Evolutionary conservation across 2,113 vertebrate species (phyloP).

Genomic region (Sebastes fasciatus): DNA sequence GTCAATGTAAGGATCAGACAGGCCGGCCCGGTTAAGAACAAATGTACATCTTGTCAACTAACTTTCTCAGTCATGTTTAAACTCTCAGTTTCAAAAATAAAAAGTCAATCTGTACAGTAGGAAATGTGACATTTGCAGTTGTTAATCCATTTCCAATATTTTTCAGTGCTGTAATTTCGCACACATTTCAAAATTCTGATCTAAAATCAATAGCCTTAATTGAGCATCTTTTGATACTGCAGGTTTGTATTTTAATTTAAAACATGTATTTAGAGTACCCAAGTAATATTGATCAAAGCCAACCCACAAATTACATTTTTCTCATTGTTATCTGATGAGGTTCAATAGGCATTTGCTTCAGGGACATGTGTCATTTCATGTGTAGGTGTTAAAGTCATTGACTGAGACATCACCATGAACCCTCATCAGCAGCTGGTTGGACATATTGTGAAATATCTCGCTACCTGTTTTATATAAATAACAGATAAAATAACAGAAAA

Average conservation of each 20-base stretch:
- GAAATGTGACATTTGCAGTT: background rate
- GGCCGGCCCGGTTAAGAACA: background rate
- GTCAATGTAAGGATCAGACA: too few species aligned
- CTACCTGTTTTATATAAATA: background rate
- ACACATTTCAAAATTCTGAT: background rate
- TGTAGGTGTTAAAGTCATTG: background rate
- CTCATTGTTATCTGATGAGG: background rate
- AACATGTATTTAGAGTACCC: background rate
- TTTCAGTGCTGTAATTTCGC: too few species aligned
- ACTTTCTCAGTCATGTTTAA: background rate
- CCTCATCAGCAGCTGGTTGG: background rate
- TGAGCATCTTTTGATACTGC: background rate
- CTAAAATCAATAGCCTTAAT: background rate
- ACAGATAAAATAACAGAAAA: background rate
- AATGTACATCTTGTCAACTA: background rate
- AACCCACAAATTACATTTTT: background rate
- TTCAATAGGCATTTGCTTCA: background rate
- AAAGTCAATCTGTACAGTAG: background rate
- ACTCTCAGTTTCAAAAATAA: background rate
- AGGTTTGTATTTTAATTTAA: background rate
- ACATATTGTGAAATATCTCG: background rate
- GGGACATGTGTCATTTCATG: background rate
- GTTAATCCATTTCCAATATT: background rate
- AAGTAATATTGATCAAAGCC: background rate
- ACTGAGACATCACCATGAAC: background rate